Evolutionary conservation across 2,113 vertebrate species (phyloP), one percentile per base, ranked within the genome.

Genomic region (Pardalotus punctatus): DNA sequence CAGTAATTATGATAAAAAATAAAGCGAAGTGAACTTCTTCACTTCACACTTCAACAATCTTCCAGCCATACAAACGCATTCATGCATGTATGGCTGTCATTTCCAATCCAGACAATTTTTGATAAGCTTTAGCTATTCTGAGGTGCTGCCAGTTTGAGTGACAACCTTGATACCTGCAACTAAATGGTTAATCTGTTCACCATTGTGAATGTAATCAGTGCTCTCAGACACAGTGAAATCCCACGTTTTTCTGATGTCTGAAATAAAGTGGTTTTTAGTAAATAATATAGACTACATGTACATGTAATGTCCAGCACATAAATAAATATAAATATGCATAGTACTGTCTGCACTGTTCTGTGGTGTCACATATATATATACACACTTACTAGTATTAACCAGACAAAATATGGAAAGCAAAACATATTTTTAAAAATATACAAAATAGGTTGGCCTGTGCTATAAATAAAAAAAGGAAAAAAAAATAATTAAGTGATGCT

Each of bases 11-110:
- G 76, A 93, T 88, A 85, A 86, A 96, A 96, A 95, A 96, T 87
- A 97, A 96, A 95, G 72, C 3, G 16, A 96, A 96, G 70, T 90
- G 93, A 96, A 96, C 76, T 96, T 97, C 93, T 96, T 96, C 94
- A 95, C 77, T 94, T 97, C 96, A 96, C 93, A 97, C 89, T 92
- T 96, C 95, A 96, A 95, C 84, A 96, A 6, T 91, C 94, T 97
- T 95, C 82, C 74, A 93, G 82, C 65, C 87, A 89, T 95, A 95
- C 92, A 96, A 83, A 96, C 1, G 93, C 93, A 97, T 77, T 97
- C 96, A 96, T 97, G 95, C 97, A 96, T 95, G 86, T 91, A 94
- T 95, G 96, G 92, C 95, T 97, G 94, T 97, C 95, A 70, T 95
- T 97, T 97, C 87, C 89, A 97, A 96, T 97, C 91, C 93, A 96